Evolutionary conservation across 2,888 invertebrate genomes (phyloP).

Genomic region (Seira sanloemensis): DNA sequence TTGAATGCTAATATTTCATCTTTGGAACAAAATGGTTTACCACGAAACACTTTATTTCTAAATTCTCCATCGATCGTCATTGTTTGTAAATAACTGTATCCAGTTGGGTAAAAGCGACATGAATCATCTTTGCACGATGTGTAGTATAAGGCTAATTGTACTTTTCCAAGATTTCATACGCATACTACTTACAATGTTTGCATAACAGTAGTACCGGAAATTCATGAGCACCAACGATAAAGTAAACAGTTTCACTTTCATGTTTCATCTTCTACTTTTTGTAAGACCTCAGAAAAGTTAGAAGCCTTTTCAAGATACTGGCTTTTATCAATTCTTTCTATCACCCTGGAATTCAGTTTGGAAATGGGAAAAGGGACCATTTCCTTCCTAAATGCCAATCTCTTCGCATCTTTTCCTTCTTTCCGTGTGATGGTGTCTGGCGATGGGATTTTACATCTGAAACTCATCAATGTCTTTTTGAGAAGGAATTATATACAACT

Average conservation of each 20-base stretch:
- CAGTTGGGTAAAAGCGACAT: too few relatives aligned
- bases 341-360: background rate
- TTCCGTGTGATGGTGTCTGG: background rate
- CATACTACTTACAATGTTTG: background rate
- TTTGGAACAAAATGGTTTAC: too few relatives aligned
- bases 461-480: conserved; percentile 13
- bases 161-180: background rate
- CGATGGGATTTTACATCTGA: conserved; percentile 11
- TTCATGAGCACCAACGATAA: background rate
- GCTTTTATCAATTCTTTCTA: background rate
- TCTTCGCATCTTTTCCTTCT: background rate
- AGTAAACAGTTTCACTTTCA: conserved; percentile 1
- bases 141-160: background rate
- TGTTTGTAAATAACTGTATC: too few relatives aligned
- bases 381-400: background rate
- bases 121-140: too few relatives aligned
- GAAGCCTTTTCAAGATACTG: background rate
- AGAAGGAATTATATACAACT: background rate
- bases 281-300: background rate
- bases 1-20: too few relatives aligned
- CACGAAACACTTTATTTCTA: too few relatives aligned
- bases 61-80: too few relatives aligned
- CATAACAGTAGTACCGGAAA: background rate
- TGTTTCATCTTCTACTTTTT: background rate
- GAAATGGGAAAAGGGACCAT: background rate